These are phyloP conservation scores for Psococerastis gibbosa DNA, from an alignment of 2,888 invertebrate species.

Conservation along the genomic window DNA sequence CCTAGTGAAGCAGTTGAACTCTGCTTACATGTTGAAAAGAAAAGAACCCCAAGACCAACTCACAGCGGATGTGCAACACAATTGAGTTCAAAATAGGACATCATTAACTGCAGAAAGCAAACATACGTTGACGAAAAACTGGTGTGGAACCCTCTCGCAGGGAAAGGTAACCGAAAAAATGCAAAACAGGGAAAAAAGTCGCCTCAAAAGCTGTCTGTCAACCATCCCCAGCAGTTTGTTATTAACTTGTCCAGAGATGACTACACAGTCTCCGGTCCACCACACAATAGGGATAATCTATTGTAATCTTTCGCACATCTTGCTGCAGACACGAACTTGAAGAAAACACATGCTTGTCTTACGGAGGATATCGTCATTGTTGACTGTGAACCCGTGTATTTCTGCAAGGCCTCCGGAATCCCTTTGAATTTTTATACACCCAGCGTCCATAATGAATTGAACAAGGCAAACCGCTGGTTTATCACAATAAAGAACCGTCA, in stretches of 20 bases:
- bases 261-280: neutral
- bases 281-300: neutral
- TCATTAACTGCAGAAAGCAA: neutral
- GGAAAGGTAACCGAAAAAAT: neutral
- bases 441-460: neutral
- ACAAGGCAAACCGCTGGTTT: conserved; percentile 2
- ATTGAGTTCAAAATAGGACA: neutral
- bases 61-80: neutral
- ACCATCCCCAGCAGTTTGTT: neutral
- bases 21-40: neutral
- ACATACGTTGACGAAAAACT: neutral
- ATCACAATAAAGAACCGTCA: conserved; percentile 5
- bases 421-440: neutral
- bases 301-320: neutral
- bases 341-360: too few species aligned
- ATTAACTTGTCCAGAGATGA: neutral
- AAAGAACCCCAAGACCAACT: neutral
- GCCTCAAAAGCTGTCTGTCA: neutral
- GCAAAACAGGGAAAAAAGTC: neutral
- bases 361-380: neutral
- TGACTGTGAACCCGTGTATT: neutral
- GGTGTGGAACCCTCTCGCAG: neutral
- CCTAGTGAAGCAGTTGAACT: too few species aligned
- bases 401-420: neutral
- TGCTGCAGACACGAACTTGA: too few species aligned